Evolutionary conservation across 2,888 invertebrate species (phyloP).

Genomic region (Corbicula japonica): DNA sequence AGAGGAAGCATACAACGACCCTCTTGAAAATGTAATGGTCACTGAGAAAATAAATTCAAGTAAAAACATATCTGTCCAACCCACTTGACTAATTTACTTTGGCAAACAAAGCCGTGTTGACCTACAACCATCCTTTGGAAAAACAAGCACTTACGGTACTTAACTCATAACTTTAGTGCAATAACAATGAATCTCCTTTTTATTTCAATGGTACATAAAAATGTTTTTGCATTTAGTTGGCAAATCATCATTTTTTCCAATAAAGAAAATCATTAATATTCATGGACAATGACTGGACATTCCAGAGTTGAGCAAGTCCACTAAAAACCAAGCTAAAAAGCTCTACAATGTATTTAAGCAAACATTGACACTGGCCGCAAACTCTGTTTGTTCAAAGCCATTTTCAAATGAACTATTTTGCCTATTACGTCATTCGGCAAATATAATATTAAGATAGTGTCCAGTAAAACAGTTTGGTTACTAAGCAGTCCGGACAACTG

Average conservation of each 20-base stretch:
- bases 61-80: no score
- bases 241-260: neutral
- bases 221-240: no score
- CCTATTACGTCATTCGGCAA: constrained; percentile 53
- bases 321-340: constrained; percentile 60
- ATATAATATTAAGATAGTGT: constrained; percentile 47
- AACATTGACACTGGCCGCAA: constrained; percentile 57
- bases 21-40: no score
- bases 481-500: constrained; percentile 46
- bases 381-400: constrained; percentile 48
- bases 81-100: no score
- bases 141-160: neutral
- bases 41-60: no score
- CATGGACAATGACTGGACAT: constrained; percentile 19
- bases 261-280: constrained; percentile 32
- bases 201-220: no score
- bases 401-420: constrained; percentile 64
- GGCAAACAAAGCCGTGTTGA: no score
- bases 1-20: no score
- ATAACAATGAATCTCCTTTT: neutral
- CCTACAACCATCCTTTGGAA: neutral
- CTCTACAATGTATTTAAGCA: constrained; percentile 49
- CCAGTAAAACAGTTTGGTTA: constrained; percentile 64
- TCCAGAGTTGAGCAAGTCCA: constrained; percentile 18
- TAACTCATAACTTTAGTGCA: neutral